Conservation (phyloP, 2,797 vertebrate species). For the Vultur gryphus region DNA sequence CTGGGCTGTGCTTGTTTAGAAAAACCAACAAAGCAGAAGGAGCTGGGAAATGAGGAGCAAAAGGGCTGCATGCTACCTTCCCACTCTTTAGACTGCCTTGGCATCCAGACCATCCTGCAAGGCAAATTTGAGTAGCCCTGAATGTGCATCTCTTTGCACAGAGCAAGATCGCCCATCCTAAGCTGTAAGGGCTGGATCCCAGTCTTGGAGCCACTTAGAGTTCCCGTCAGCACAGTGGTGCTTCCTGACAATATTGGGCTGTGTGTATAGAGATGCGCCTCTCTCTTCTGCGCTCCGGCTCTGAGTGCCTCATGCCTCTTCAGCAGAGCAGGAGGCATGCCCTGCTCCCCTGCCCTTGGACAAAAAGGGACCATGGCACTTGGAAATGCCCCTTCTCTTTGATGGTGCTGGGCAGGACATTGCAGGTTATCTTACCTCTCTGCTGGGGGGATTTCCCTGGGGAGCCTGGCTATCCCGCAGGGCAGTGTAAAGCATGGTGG, state of each 20-base stretch:
- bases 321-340: neutral
- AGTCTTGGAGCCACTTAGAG: neutral
- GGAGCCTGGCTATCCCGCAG: neutral
- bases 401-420: too few relatives aligned
- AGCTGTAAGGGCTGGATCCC: neutral
- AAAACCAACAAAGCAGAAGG: neutral
- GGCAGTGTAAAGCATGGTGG: rapidly evolving
- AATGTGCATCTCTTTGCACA: neutral
- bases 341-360: neutral
- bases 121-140: neutral
- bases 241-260: neutral
- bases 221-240: neutral
- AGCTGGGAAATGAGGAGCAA: neutral
- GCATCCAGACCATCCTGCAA: neutral
- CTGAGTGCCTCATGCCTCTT: rapidly evolving
- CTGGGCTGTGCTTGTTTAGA: neutral
- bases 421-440: neutral
- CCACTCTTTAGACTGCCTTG: neutral
- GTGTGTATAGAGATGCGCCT: neutral
- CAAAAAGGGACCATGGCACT: neutral
- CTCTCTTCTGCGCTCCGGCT: rapidly evolving
- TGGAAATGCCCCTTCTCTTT: neutral
- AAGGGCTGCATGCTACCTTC: neutral
- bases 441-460: neutral
- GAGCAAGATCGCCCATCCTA: neutral